A percentile compares a stretch with the other conserved stretches of the same genome.
These are phyloP conservation scores for Pyrocoelia pectoralis DNA, from an alignment of 2,888 invertebrate species.

Conservation along the genomic window DNA sequence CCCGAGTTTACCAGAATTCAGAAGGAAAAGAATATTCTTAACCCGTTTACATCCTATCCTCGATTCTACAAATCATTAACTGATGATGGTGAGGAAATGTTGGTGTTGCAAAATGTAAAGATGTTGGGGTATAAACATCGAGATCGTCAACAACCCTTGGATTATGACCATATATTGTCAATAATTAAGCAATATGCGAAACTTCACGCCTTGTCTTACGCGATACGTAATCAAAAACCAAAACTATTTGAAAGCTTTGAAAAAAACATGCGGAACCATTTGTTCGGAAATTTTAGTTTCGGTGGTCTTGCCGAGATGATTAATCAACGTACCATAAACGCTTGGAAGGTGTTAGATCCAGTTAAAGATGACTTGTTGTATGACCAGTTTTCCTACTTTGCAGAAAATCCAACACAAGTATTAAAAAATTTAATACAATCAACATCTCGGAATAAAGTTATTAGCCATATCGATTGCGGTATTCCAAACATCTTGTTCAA, in stretches of 20 bases:
- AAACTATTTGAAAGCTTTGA: neutral
- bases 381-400: slow-evolving; percentile 28
- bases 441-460: slow-evolving; percentile 16
- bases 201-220: neutral
- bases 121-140: neutral
- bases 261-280: neutral
- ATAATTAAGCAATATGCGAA: neutral
- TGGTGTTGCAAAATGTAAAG: neutral
- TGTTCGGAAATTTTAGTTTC: neutral
- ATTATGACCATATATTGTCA: neutral
- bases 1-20: neutral
- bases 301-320: neutral
- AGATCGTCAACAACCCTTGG: neutral
- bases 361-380: slow-evolving; percentile 22
- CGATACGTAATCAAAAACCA: neutral
- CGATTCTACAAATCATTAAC: neutral
- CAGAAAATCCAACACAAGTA: slow-evolving; percentile 13
- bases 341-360: slow-evolving; percentile 18
- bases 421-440: neutral
- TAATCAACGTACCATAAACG: neutral
- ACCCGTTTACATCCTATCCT: neutral
- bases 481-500: slow-evolving; percentile 23
- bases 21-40: neutral
- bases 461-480: slow-evolving; percentile 22
- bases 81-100: neutral